phyloP scores from a whole-genome alignment of 2,797 vertebrate genomes.

The Fundulus diaphanus region DNA sequence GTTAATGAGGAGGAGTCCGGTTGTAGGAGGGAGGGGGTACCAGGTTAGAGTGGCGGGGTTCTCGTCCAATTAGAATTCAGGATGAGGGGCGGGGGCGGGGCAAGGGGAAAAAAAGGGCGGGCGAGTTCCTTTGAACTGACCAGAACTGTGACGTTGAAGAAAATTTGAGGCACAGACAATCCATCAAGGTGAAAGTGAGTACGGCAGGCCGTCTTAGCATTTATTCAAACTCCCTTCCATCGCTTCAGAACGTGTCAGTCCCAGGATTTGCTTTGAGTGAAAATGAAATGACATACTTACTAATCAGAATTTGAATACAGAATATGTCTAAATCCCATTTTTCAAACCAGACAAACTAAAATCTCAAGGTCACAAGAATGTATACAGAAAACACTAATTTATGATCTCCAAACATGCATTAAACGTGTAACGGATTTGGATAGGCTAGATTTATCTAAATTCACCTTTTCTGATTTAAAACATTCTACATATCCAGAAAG shows the following conservation, averaged over 20 bases:
- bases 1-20: conserved; percentile 31
- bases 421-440: not conserved
- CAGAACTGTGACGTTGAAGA: conserved; percentile 44
- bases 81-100: not conserved
- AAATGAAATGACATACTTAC: not conserved
- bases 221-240: not conserved
- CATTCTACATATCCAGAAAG: not conserved
- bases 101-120: too few relatives aligned
- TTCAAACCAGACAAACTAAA: not conserved
- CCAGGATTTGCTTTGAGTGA: not conserved
- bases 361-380: not conserved
- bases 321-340: not conserved
- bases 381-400: not conserved
- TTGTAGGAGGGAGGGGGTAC: too few relatives aligned
- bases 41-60: conserved; percentile 18
- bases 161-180: not conserved
- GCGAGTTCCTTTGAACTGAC: not conserved
- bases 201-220: not conserved
- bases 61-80: conserved; percentile 45
- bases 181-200: conserved; percentile 29
- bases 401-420: not conserved
- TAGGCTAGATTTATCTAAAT: not conserved
- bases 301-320: not conserved
- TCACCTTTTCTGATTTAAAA: too few relatives aligned
- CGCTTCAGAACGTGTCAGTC: too few relatives aligned